Percentiles rank a stretch among this genome's conserved stretches.
Conservation (phyloP, 2,888 invertebrate genomes). For the Nomada fabriciana region DNA sequence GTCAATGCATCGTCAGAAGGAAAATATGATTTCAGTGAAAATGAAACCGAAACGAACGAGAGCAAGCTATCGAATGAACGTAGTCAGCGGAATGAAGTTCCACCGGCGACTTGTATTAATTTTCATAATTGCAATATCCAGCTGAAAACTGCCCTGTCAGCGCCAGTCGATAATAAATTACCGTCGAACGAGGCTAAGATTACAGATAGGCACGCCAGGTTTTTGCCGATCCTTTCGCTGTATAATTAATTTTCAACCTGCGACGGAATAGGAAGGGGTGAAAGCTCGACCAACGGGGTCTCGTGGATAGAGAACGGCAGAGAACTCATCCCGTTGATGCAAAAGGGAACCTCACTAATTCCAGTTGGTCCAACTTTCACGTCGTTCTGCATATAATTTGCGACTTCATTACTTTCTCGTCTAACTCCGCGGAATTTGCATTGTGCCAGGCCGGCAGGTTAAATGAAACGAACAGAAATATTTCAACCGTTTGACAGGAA, state of each 20-base stretch:
- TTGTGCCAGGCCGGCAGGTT: conserved; percentile 10
- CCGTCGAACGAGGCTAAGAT: conserved; percentile 39
- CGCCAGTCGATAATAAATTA: conserved; percentile 43
- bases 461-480: conserved; percentile 42
- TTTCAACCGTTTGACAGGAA: not conserved
- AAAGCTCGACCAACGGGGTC: not conserved
- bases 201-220: conserved; percentile 23
- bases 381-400: conserved; percentile 52
- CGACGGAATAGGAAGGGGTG: not conserved
- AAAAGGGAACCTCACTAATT: conserved; percentile 38
- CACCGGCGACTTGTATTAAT: conserved; percentile 43
- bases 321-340: conserved; percentile 9
- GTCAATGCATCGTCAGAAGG: not conserved
- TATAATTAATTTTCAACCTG: conserved; percentile 55
- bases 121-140: conserved; percentile 52
- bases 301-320: not conserved
- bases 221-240: conserved; percentile 36
- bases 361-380: conserved; percentile 43
- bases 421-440: conserved; percentile 49
- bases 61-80: not conserved
- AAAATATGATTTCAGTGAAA: not conserved
- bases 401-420: conserved; percentile 51
- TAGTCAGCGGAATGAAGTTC: not conserved
- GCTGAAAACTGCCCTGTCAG: conserved; percentile 12
- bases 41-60: not conserved